These are phyloP conservation scores for Dendrolimus pini DNA, from an alignment of 2,888 invertebrate species.

Conservation along the genomic window DNA sequence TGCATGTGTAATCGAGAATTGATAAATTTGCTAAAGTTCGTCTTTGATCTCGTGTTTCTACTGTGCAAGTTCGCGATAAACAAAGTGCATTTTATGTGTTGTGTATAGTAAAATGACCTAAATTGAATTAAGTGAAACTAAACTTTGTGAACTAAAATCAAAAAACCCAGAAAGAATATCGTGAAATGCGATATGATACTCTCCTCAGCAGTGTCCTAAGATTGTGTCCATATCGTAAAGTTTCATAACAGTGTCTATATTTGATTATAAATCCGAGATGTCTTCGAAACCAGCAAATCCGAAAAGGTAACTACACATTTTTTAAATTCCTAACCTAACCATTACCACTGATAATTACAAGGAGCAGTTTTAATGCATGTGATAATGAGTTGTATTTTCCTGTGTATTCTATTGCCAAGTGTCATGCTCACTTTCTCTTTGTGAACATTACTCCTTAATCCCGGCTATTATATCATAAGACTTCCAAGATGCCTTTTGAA, in stretches of 20 bases:
- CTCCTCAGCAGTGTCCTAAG: constrained; percentile 77
- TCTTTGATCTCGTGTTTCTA: constrained; percentile 40
- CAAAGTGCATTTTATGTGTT: constrained; percentile 63
- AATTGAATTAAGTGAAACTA: constrained; percentile 55
- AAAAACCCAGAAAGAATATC: constrained; percentile 39
- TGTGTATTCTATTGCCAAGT: constrained; percentile 16
- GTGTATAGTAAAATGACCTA: constrained; percentile 69
- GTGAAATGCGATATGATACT: constrained; percentile 70
- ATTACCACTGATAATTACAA: background rate
- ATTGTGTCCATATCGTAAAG: constrained; percentile 70
- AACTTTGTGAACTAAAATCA: constrained; percentile 34
- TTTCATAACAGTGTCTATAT: constrained; percentile 56
- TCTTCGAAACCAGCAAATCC: constrained; percentile 78
- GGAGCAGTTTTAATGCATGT: constrained; percentile 1
- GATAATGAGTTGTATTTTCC: constrained; percentile 21
- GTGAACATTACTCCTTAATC: background rate
- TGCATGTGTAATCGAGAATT: constrained; percentile 10
- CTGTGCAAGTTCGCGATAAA: constrained; percentile 64
- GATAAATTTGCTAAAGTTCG: constrained; percentile 21
- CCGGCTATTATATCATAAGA: background rate
- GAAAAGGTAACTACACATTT: constrained; percentile 77
- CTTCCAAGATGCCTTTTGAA: background rate
- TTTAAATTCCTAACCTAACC: constrained; percentile 13
- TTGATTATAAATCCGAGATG: constrained; percentile 50
- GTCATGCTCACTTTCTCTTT: constrained; percentile 35